Conservation (phyloP, 2,888 invertebrate genomes). For the Caenorhabditis wallacei region DNA sequence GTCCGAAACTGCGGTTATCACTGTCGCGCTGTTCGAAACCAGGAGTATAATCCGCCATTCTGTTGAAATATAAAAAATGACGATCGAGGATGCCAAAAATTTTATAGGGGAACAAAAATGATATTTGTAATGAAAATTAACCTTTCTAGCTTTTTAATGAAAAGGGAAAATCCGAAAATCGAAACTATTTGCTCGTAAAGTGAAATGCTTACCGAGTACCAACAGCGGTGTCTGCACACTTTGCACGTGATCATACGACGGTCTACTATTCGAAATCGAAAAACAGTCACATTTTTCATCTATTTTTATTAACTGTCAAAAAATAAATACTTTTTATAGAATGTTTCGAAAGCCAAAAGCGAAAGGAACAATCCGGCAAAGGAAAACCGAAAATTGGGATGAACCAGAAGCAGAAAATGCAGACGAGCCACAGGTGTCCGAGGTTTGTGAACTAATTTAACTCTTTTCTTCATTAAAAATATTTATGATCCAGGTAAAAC, state of each 20-base stretch:
- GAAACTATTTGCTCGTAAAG: slow-evolving; percentile 11
- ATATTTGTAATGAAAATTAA: no score
- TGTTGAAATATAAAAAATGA: slow-evolving; percentile 25
- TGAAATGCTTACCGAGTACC: slow-evolving; percentile 22
- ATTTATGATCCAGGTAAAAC: slow-evolving; percentile 1
- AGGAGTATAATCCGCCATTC: slow-evolving; percentile 80
- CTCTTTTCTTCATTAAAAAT: no score
- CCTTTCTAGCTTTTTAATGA: no score
- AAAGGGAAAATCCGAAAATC: not conserved
- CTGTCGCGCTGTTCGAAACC: slow-evolving; percentile 78
- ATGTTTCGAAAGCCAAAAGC: slow-evolving; percentile 81
- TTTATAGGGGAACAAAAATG: no score
- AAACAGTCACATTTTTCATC: not conserved
- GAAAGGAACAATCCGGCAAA: slow-evolving; percentile 72
- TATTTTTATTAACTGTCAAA: not conserved
- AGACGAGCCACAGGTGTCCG: not conserved
- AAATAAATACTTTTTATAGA: slow-evolving; percentile 13
- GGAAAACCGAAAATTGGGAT: slow-evolving; percentile 61
- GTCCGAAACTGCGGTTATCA: slow-evolving; percentile 74
- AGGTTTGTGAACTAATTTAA: no score
- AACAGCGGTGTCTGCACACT: slow-evolving; percentile 38
- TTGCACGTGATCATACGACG: slow-evolving; percentile 27
- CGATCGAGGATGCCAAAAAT: no score
- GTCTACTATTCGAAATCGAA: slow-evolving; percentile 9
- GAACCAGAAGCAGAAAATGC: slow-evolving; percentile 45